phyloP scores from a whole-genome alignment of 1,140 invertebrate species.

The Mamestra configurata region DNA sequence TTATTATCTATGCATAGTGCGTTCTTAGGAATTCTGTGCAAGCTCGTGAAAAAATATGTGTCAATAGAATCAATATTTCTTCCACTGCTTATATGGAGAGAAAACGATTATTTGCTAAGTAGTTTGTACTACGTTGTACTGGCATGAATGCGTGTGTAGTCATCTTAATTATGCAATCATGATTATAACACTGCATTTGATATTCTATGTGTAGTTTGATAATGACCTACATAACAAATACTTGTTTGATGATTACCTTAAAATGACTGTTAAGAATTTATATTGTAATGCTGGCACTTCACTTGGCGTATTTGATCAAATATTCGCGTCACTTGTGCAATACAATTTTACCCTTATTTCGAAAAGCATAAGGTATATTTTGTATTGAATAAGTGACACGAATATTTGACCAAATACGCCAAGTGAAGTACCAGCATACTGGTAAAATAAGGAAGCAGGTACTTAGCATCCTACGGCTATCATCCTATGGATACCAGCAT shows the following conservation, averaged over 20 bases:
- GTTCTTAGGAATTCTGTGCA: not conserved
- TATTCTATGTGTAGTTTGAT: constrained; percentile 34
- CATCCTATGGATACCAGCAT: too few relatives aligned
- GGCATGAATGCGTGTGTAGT: constrained; percentile 14
- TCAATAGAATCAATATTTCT: constrained; percentile 4
- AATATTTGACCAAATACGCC: too few relatives aligned
- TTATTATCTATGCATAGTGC: constrained; percentile 5
- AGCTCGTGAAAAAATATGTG: not conserved
- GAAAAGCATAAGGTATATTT: too few relatives aligned
- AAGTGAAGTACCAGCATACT: too few relatives aligned
- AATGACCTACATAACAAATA: constrained; percentile 41
- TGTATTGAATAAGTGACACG: too few relatives aligned
- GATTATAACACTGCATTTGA: constrained; percentile 30
- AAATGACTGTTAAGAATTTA: too few relatives aligned
- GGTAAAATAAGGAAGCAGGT: too few relatives aligned
- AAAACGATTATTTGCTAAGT: constrained; percentile 14
- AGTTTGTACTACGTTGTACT: not conserved
- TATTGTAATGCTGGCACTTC: too few relatives aligned
- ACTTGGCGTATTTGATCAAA: too few relatives aligned
- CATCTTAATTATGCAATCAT: constrained; percentile 38
- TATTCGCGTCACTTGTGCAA: too few relatives aligned
- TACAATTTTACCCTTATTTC: too few relatives aligned
- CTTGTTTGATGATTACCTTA: not conserved
- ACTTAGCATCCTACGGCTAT: too few relatives aligned
- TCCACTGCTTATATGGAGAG: constrained; percentile 11